These are phyloP conservation scores for Acrobasis repandana DNA, from an alignment of 2,888 invertebrate species.

Conservation along the genomic window DNA sequence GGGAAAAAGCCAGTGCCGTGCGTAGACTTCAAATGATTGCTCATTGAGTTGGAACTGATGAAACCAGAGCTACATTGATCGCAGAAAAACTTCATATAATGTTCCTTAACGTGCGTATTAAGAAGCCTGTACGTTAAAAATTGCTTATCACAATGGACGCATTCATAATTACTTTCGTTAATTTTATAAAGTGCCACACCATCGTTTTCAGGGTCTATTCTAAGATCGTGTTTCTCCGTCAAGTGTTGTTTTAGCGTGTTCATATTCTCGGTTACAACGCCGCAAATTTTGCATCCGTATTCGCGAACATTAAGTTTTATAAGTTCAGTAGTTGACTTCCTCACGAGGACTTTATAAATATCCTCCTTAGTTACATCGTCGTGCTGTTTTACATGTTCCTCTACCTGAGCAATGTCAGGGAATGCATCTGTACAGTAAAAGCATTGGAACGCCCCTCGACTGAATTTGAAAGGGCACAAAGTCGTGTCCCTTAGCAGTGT, in stretches of 20 bases:
- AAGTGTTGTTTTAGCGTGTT: constrained; percentile 26
- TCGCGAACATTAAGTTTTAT: constrained; percentile 31
- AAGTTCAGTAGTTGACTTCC: constrained; percentile 21
- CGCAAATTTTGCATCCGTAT: constrained; percentile 32
- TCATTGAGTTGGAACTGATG: constrained; percentile 40
- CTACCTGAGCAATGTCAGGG: constrained; percentile 15
- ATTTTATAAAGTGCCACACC: constrained; percentile 26
- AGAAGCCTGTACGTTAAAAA: constrained; percentile 26
- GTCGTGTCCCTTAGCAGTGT: constrained; percentile 12
- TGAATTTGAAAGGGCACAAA: constrained; percentile 22
- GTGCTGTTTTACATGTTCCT: constrained; percentile 18
- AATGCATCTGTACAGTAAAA: constrained; percentile 18
- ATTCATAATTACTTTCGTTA: constrained; percentile 23
- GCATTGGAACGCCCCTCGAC: constrained; percentile 14
- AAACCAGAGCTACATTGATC: constrained; percentile 48
- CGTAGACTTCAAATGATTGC: constrained; percentile 37
- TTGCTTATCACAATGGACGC: constrained; percentile 21
- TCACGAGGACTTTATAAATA: constrained; percentile 18
- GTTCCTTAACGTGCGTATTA: constrained; percentile 46
- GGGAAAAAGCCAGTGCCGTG: constrained; percentile 36
- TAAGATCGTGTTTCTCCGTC: constrained; percentile 22
- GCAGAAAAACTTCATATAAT: constrained; percentile 49
- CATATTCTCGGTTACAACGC: constrained; percentile 11
- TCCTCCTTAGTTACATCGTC: constrained; percentile 14
- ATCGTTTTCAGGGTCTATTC: constrained; percentile 20